A percentile compares a stretch with the other conserved stretches of the same genome.
phyloP scores from a whole-genome alignment of 2,113 vertebrate species.

The Caloenas nicobarica region DNA sequence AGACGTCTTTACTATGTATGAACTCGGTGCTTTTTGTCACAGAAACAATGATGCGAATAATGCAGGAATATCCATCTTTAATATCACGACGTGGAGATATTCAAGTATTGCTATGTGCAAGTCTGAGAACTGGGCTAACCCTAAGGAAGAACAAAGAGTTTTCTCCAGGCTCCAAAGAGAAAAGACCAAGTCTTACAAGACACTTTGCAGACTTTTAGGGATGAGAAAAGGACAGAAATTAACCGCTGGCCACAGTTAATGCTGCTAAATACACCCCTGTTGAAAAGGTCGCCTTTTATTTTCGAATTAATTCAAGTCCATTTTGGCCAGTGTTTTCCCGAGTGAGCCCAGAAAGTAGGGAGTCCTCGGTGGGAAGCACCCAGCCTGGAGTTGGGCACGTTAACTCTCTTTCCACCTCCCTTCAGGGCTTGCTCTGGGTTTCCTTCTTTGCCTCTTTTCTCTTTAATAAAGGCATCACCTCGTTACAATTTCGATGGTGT shows the following conservation, averaged over 20 bases:
- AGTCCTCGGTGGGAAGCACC: background rate
- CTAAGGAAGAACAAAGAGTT: conserved; percentile 81
- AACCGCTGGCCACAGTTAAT: conserved; percentile 67
- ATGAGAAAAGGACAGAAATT: conserved; percentile 69
- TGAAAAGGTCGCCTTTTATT: conserved; percentile 58
- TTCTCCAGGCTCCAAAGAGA: conserved; percentile 75
- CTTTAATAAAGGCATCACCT: background rate
- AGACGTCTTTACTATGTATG: conserved; percentile 86
- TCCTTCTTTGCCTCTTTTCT: background rate
- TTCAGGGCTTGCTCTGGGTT: background rate
- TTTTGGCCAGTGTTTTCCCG: background rate
- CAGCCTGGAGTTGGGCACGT: background rate
- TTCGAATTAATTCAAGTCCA: conserved; percentile 20
- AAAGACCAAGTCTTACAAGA: conserved; percentile 75
- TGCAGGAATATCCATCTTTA: conserved; percentile 88
- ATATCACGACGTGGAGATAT: conserved; percentile 84
- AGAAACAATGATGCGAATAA: conserved; percentile 90
- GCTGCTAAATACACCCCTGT: background rate
- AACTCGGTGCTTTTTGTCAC: conserved; percentile 89
- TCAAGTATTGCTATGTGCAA: conserved; percentile 83
- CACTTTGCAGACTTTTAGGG: conserved; percentile 68
- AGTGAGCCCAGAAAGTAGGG: background rate
- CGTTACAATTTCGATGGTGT: background rate
- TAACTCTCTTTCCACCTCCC: background rate
- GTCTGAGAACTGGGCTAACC: conserved; percentile 80